phyloP scores from a whole-genome alignment of 1,140 invertebrate genomes.

The Brachionus calyciflorus region DNA sequence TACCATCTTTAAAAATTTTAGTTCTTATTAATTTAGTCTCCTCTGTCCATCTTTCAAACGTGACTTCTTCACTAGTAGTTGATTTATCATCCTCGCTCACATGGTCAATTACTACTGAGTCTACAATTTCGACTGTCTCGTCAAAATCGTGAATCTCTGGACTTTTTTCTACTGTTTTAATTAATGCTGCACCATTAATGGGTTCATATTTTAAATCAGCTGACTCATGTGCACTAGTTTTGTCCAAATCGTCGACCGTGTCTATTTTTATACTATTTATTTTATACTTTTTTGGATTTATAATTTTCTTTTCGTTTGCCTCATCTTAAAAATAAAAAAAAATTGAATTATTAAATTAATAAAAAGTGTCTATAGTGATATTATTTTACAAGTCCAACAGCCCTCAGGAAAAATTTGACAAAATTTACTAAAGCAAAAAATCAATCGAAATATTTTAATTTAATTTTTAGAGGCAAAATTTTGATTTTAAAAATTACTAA shows the following conservation, averaged over 20 bases:
- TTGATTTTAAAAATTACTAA: too few species aligned
- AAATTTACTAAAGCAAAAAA: too few species aligned
- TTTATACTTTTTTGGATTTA: constrained; percentile 14
- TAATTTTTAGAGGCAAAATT: too few species aligned
- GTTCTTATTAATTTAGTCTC: neutral
- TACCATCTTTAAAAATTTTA: constrained; percentile 24
- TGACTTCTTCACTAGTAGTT: constrained; percentile 6
- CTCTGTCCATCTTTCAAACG: constrained; percentile 32
- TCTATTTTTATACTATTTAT: neutral
- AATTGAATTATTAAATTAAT: neutral
- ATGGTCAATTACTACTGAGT: constrained; percentile 41
- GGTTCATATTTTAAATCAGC: neutral
- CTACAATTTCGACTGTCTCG: constrained; percentile 23
- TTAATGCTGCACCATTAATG: neutral
- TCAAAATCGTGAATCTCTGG: constrained; percentile 17
- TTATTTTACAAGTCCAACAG: too few species aligned
- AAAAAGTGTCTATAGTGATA: too few species aligned
- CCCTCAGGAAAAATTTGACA: too few species aligned
- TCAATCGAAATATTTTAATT: too few species aligned
- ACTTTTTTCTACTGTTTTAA: neutral
- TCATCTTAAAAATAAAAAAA: constrained; percentile 18
- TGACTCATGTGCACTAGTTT: neutral
- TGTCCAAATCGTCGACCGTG: too few species aligned
- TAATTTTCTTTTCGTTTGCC: neutral
- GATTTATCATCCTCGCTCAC: constrained; percentile 39